A percentile compares a stretch with the other conserved stretches of the same genome.
Evolutionary conservation across 2,113 vertebrate genomes (phyloP).

Genomic region (Cyrtonyx montezumae): DNA sequence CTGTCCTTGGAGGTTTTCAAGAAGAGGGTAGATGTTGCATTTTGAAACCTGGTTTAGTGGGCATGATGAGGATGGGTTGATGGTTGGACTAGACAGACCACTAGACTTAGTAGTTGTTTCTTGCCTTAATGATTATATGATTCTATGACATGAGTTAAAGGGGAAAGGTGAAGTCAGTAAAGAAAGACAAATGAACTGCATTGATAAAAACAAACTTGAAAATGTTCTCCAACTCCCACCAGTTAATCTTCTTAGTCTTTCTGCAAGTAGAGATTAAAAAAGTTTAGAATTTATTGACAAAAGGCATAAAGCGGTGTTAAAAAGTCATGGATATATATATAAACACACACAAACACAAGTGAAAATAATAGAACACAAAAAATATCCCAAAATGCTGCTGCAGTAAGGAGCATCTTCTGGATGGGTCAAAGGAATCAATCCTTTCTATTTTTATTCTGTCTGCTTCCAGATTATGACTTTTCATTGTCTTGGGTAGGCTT

Average conservation of each 20-base stretch:
- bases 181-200: not conserved
- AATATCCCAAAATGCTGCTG: not conserved
- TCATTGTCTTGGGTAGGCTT: not conserved
- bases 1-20: too few species aligned
- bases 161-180: not conserved
- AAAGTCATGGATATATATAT: not conserved
- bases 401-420: not conserved
- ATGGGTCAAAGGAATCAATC: not conserved
- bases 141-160: not conserved
- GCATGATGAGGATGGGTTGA: too few species aligned
- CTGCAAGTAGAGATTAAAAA: not conserved
- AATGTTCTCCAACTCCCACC: not conserved
- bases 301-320: not conserved
- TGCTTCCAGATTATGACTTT: not conserved
- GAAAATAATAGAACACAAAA: not conserved
- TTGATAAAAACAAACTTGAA: not conserved
- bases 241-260: not conserved
- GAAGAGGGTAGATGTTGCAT: too few species aligned
- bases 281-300: not conserved
- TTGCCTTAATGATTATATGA: too few species aligned
- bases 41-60: too few species aligned
- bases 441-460: not conserved
- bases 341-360: fast-evolving
- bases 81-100: too few species aligned
- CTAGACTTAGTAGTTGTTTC: too few species aligned